These are phyloP conservation scores for Marmota flaviventris DNA, from an alignment of 2,113 vertebrate genomes.

Conservation along the genomic window DNA sequence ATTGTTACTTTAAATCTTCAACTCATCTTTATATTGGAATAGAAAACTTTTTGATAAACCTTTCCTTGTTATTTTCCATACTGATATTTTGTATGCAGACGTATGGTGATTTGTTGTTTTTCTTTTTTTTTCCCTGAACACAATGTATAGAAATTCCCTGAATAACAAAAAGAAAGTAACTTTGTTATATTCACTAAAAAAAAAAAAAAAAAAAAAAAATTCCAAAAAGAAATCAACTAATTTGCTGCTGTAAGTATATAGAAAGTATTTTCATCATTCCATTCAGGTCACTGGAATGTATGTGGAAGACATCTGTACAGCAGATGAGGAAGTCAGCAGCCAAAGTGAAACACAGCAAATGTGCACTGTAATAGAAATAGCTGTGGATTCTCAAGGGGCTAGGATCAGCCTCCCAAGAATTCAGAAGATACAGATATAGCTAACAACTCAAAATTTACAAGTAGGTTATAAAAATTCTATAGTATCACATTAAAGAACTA, in stretches of 20 bases:
- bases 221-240: conserved; percentile 59
- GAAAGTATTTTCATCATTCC: conserved; percentile 61
- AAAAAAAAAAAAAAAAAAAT: conserved; percentile 18
- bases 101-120: conserved; percentile 55
- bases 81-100: conserved; percentile 70
- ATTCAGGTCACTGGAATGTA: conserved; percentile 68
- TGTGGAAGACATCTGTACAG: conserved; percentile 80
- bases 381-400: conserved; percentile 67
- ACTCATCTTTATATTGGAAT: conserved; percentile 58
- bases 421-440: conserved; percentile 75
- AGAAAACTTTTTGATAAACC: conserved; percentile 56
- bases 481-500: conserved; percentile 83
- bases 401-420: conserved; percentile 67
- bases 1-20: conserved; percentile 66
- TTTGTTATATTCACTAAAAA: conserved; percentile 64
- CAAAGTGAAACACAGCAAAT: conserved; percentile 72
- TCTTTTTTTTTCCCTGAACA: conserved; percentile 80
- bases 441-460: conserved; percentile 72
- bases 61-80: conserved; percentile 67
- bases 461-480: conserved; percentile 78
- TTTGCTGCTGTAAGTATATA: conserved; percentile 64
- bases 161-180: conserved; percentile 79
- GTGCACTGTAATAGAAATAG: conserved; percentile 53
- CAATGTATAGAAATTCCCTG: conserved; percentile 82
- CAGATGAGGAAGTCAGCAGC: conserved; percentile 76